A percentile compares a stretch with the other conserved stretches of the same genome.
Evolutionary conservation across 2,113 vertebrate genomes (phyloP).

Genomic region (Brachypodius melanocephalos): DNA sequence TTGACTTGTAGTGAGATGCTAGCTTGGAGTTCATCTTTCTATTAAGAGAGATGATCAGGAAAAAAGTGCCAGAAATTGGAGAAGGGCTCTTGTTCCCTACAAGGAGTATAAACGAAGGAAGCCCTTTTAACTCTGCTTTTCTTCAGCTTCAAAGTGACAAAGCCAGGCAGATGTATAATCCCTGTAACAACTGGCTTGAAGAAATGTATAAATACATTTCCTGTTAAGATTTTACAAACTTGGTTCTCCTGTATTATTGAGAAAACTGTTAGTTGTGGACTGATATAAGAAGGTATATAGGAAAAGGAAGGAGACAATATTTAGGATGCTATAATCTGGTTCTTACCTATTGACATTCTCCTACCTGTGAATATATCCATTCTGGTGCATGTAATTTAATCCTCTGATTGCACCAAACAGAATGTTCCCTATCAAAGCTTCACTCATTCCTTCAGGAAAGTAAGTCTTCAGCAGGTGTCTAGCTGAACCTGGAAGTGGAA

Average conservation of each 20-base stretch:
- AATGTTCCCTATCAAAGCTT: constrained; percentile 91
- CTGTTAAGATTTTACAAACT: neutral
- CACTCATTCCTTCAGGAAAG: constrained; percentile 96
- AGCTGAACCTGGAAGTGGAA: constrained; percentile 84
- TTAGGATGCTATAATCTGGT: neutral
- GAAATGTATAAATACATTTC: neutral
- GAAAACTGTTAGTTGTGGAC: neutral
- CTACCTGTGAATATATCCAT: constrained; percentile 95
- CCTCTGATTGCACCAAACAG: constrained; percentile 89
- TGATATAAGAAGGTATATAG: neutral
- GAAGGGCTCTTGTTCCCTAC: neutral
- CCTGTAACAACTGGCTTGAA: neutral
- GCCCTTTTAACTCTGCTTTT: neutral
- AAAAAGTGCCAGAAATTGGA: neutral
- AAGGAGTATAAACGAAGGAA: neutral
- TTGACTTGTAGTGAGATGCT: neutral
- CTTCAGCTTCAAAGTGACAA: neutral
- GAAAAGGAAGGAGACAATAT: neutral
- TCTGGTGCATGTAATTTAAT: constrained; percentile 91
- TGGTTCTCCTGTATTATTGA: neutral
- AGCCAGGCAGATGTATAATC: neutral
- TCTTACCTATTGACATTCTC: neutral
- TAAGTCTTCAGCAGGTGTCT: constrained; percentile 86
- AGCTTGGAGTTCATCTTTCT: neutral
- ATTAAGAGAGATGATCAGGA: neutral